phyloP scores from a whole-genome alignment of 1,140 invertebrate genomes.

The Caenorhabditis elegans region WBcel235 BX284603.4:5449001-5449500 shows the following conservation, averaged over 20 bases:
- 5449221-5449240: no score
- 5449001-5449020: not conserved
- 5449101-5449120: slow-evolving; percentile 15
- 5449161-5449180: not conserved
- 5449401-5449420: slow-evolving; percentile 35
- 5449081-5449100: not conserved
- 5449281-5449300: no score
- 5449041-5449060: not conserved
- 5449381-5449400: slow-evolving; percentile 32
- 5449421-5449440: slow-evolving; percentile 18
- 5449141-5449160: not conserved
- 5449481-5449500: no score
- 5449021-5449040: not conserved
- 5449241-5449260: no score
- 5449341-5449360: not conserved
- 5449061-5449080: not conserved
- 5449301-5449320: not conserved
- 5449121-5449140: not conserved
- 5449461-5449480: slow-evolving; percentile 42
- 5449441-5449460: slow-evolving; percentile 34
- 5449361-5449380: slow-evolving; percentile 37
- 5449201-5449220: no score
- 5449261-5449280: no score
- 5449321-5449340: not conserved
- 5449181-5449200: not conserved